Evolutionary conservation across 35 echinoderm and acorn worm species (phyloP).

Genomic region (Hemicentrotus pulcherrimus): DNA sequence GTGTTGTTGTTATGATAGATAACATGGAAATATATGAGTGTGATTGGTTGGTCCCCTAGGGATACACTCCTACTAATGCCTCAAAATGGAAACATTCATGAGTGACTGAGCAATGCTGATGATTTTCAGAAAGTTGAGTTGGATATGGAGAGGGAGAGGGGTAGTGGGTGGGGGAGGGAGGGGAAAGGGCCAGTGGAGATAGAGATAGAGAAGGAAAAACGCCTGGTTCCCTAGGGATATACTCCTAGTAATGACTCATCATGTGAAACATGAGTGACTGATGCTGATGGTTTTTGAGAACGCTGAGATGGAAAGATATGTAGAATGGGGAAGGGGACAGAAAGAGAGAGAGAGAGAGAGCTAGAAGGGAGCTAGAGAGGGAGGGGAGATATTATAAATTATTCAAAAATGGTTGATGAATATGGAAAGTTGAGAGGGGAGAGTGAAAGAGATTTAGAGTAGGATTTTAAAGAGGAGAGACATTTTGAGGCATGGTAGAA

Average conservation of each 20-base stretch:
- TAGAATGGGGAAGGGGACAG: not conserved
- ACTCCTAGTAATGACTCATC: too few species aligned
- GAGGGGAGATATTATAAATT: not conserved
- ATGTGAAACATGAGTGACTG: too few species aligned
- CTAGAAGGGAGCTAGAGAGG: not conserved
- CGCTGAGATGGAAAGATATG: not conserved
- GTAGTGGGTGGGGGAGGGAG: not conserved
- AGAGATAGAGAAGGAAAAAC: not conserved
- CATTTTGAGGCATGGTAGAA: too few species aligned
- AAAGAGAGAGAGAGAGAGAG: not conserved
- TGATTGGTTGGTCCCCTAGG: not conserved
- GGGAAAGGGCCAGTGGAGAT: not conserved
- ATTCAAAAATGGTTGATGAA: too few species aligned
- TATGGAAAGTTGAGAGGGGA: too few species aligned
- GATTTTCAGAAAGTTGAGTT: not conserved
- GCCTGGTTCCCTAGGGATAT: too few species aligned
- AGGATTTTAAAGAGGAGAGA: not conserved
- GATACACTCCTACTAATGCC: not conserved
- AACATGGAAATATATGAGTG: not conserved
- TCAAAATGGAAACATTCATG: not conserved
- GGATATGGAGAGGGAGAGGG: not conserved
- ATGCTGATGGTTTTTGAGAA: too few species aligned
- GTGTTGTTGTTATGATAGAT: constrained; percentile 13
- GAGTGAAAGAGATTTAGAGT: not conserved
- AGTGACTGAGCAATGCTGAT: not conserved